Conservation (phyloP, 2,888 invertebrate genomes). For the Rotaria socialis region DNA sequence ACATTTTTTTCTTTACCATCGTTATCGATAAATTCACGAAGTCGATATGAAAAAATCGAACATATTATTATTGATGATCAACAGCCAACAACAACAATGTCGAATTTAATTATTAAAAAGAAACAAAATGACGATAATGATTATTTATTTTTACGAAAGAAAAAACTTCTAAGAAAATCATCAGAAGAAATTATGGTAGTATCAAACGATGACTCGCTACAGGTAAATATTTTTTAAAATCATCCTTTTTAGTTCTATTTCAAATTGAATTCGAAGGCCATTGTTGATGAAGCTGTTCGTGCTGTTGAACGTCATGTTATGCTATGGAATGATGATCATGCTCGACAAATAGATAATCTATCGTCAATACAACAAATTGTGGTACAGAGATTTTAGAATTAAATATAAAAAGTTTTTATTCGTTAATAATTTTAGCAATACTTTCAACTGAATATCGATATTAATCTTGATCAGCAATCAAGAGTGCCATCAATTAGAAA, state of each 20-base stretch:
- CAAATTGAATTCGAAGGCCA: not conserved
- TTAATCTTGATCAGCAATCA: not conserved
- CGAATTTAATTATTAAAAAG: not conserved
- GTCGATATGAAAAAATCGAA: not conserved
- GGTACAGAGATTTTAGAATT: not conserved
- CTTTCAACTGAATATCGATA: not conserved
- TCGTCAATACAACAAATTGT: not conserved
- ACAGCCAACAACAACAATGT: not conserved
- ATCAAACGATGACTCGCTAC: not conserved
- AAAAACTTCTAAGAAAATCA: not conserved
- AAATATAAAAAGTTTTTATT: not conserved
- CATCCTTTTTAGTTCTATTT: too few relatives aligned
- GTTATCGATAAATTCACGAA: not conserved
- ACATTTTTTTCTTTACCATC: not conserved
- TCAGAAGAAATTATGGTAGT: not conserved
- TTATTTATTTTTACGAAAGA: not conserved
- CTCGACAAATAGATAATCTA: not conserved
- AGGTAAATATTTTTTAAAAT: not conserved
- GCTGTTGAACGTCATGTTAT: constrained; percentile 26
- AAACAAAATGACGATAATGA: not conserved
- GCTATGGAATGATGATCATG: not conserved
- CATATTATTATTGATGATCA: constrained; percentile 12
- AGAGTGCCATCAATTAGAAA: not conserved
- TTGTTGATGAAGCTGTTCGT: not conserved
- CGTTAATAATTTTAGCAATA: not conserved